phyloP scores from a whole-genome alignment of 2,888 invertebrate genomes.

The Chrysolina haemoptera region DNA sequence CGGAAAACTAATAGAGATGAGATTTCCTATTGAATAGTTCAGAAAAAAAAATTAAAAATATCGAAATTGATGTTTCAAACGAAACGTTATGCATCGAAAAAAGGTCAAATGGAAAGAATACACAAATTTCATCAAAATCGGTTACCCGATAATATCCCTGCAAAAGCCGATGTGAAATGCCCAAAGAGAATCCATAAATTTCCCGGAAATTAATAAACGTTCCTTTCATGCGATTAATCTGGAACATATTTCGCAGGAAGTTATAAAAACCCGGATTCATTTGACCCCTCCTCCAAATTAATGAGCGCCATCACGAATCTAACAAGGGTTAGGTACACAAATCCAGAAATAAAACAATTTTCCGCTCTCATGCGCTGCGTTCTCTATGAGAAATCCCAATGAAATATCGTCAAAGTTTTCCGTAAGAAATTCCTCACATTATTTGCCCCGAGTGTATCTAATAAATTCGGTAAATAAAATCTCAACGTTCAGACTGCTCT shows the following conservation, averaged over 20 bases:
- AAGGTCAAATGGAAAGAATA: neutral
- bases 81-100: too few relatives aligned
- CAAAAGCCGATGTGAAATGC: neutral
- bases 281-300: slow-evolving; percentile 30
- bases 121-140: neutral
- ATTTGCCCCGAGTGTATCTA: slow-evolving; percentile 39
- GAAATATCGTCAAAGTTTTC: slow-evolving; percentile 37
- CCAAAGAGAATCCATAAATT: slow-evolving; percentile 22
- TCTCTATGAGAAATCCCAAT: slow-evolving; percentile 27
- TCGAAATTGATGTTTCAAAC: too few relatives aligned
- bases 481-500: slow-evolving; percentile 29
- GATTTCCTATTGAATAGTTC: too few relatives aligned
- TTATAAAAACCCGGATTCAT: slow-evolving; percentile 33
- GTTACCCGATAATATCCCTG: neutral
- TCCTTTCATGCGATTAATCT: slow-evolving; percentile 20
- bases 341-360: slow-evolving; percentile 42
- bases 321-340: slow-evolving; percentile 39
- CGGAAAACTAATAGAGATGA: too few relatives aligned
- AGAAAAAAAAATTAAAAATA: too few relatives aligned
- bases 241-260: slow-evolving; percentile 22
- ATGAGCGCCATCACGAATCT: slow-evolving; percentile 34
- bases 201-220: slow-evolving; percentile 28
- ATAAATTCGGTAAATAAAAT: slow-evolving; percentile 37
- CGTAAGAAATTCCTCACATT: slow-evolving; percentile 38
- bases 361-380: slow-evolving; percentile 32